Evolutionary conservation across 2,888 invertebrate genomes (phyloP).

Genomic region (Rhaphigaster nebulosa): DNA sequence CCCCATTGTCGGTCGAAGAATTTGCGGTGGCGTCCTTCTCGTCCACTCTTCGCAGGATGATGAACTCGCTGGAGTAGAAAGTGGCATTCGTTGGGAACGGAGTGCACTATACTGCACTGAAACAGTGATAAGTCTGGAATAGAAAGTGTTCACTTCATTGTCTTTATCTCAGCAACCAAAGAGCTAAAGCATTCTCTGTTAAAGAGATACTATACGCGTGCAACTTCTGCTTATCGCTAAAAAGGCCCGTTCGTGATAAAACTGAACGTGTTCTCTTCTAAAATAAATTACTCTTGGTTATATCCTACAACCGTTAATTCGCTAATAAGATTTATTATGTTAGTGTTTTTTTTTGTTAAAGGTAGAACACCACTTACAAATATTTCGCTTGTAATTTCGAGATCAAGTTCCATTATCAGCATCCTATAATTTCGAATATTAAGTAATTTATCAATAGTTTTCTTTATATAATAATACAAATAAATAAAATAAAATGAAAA

Average conservation of each 20-base stretch:
- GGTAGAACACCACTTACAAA: no score
- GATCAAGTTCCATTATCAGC: no score
- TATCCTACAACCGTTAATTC: not conserved
- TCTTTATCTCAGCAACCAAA: not conserved
- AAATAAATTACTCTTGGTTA: no score
- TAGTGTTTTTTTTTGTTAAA: no score
- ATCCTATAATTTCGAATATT: no score
- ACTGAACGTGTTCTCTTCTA: not conserved
- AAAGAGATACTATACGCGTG: not conserved
- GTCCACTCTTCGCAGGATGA: not conserved
- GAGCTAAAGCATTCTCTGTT: not conserved
- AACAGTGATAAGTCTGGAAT: not conserved
- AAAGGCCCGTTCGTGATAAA: not conserved
- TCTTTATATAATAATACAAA: no score
- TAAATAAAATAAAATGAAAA: no score
- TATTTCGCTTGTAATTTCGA: no score
- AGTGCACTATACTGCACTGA: not conserved
- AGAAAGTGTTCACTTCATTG: not conserved
- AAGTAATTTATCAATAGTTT: no score
- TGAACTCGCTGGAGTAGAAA: not conserved
- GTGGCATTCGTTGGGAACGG: not conserved
- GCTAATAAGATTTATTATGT: not conserved
- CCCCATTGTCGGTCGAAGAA: not conserved
- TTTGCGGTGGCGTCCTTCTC: conserved; percentile 24
- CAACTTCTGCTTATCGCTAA: not conserved